Evolutionary conservation across 2,113 vertebrate species (phyloP).

Genomic region (Numenius arquata): DNA sequence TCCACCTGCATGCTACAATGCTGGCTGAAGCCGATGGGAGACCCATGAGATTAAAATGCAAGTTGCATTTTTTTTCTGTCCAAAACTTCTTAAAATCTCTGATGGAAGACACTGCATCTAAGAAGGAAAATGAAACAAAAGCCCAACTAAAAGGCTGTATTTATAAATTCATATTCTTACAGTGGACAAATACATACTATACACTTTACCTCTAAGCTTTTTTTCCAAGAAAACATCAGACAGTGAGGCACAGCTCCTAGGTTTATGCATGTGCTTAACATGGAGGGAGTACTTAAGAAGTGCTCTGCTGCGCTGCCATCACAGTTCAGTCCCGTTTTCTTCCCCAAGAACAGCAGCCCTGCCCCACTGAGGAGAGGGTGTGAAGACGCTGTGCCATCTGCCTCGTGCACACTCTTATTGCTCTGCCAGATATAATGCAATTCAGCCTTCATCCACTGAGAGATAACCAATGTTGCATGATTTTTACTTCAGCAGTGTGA

Average conservation of each 20-base stretch:
- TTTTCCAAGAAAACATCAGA: not conserved
- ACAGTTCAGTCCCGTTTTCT: not conserved
- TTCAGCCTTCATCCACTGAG: not conserved
- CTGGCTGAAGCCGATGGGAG: not conserved
- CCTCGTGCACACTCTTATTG: accelerated
- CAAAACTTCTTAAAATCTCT: not conserved
- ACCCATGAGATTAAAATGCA: not conserved
- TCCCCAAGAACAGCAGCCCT: not conserved
- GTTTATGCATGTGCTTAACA: not conserved
- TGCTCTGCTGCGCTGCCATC: not conserved
- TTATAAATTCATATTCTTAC: not conserved
- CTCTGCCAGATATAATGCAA: not conserved
- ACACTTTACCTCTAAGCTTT: not conserved
- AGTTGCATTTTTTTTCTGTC: not conserved
- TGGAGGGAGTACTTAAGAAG: not conserved
- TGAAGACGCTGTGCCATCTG: not conserved
- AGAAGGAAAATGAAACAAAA: not conserved
- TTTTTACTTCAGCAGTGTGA: not conserved
- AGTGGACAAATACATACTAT: not conserved
- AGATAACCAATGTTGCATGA: not conserved
- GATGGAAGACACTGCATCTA: not conserved
- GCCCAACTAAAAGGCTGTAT: not conserved
- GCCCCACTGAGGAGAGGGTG: accelerated
- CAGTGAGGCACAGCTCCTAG: not conserved
- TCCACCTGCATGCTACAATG: not conserved